Base-by-base conservation (phyloP, 1,140 invertebrate genomes). In the Diploscapter pachys region DNA sequence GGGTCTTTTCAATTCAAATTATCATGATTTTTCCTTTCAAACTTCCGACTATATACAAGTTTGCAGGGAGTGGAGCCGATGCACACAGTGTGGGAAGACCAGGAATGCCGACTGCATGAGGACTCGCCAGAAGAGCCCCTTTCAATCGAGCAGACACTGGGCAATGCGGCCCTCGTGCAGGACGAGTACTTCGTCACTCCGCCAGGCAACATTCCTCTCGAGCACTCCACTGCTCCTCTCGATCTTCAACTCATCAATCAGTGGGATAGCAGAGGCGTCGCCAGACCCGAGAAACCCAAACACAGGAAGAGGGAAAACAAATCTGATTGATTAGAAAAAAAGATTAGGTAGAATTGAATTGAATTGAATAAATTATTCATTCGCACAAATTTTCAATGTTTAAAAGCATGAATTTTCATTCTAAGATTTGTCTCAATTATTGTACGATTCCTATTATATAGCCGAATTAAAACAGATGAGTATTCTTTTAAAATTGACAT, bases 171-270 rank as follows among this genome's bases (percentile, higher is more conserved):
- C 9, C 13, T 68, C 11, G 50, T 56, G 49, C 48, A 62, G 51
- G 73, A 74, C 49, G 73, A 74, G 51, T 74, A 57, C 56, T 74
- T 74, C 56, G 73, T 74, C 5, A 74, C 73, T 2, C 73, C 73
- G 3, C 73, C 73, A 11, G 73, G 73, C 52, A 74, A 74, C 53
- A 50, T 74, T 0, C 73, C 73, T 5, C 73, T 74, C 50, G 73
- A 74, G 11, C 65, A 74, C 13, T 74, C 73, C 0, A 69, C 55
- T 5, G 54, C 68, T 52, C 55, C 53, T 4, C 70, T 74, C 5
- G 73, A 74, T 49, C 31, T 74, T 11, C 49, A 54, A 3, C 9
- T 69, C 6, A 74, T 74, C 57, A 74, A 74, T 51, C 51, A 74
- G 13, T 74, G 73, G 73, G 73, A 74, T 31, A 69, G 56, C 11